Base-by-base conservation (phyloP, 2,113 vertebrate genomes). In the Pontoporia blainvillei region DNA sequence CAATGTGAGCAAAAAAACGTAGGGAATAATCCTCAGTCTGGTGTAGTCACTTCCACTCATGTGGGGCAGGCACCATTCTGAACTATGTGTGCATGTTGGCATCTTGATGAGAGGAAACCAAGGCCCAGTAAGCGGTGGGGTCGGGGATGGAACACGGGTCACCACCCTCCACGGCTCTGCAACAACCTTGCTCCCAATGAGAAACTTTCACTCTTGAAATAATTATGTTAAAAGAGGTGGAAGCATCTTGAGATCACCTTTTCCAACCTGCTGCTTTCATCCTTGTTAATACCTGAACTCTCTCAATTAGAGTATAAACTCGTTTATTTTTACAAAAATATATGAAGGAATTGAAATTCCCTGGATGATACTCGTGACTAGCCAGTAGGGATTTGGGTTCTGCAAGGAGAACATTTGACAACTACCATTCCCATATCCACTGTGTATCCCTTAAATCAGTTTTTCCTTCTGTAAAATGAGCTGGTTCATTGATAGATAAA, bases 81-180 rank as follows among this genome's bases (percentile, higher is more conserved):
- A 92, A 67, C 49, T 8, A 3, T 11, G 21, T 76, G 85, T 6
- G 5, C 0, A 1, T 2, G 14, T n/a, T 0, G 0, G 27, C 41
- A 46, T 83, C 25, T 59, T 10, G 8, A 0, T 18, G 72, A 46
- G n/a, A 61, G 49, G 61, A 95, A 81, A 34, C 62, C 23, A 67
- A 94, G 69, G 62, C 7, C n/a, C 72, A 52, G 46, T 9, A 46
- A 36, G 11, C 14, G 5, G 3, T 52, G 5, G 29, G 7, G 2
- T 91, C 44, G 8, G 31, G 46, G 6, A 11, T 78, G 31, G 20
- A 78, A n/a, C 18, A 21, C 20, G n/a, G 3, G 18, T 67, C 8
- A 5, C n/a, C 0, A 8, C 1, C 5, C 27, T 54, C 62, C 6
- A 1, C 11, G 17, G 20, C 49, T 78, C 49, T n/a, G 75, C 20